Evolutionary conservation across 2,113 vertebrate genomes (phyloP).

Genomic region (Choloepus hoffmanni): DNA sequence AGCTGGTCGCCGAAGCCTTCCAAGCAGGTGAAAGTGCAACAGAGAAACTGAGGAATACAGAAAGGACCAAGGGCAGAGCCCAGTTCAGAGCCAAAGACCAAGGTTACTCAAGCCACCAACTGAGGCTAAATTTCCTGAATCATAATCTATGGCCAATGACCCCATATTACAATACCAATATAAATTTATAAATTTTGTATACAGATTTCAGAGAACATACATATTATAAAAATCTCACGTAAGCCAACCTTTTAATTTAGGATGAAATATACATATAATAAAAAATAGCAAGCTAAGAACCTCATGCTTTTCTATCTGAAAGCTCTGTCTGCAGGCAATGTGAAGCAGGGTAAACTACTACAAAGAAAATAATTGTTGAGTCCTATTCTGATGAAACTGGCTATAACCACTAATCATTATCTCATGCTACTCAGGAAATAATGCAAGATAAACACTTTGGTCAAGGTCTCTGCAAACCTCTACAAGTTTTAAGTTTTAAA

Average conservation of each 20-base stretch:
- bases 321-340: not conserved
- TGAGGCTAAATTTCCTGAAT: not conserved
- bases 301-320: not conserved
- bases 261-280: not conserved
- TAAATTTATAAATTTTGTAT: not conserved
- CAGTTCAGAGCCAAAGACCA: not conserved
- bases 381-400: not conserved
- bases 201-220: slow-evolving; percentile 22
- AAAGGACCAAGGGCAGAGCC: not conserved
- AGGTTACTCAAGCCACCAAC: not conserved
- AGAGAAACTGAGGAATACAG: not conserved
- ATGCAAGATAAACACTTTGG: slow-evolving; percentile 37
- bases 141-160: not conserved
- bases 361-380: not conserved
- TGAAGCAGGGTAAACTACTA: not conserved
- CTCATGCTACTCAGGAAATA: slow-evolving; percentile 48
- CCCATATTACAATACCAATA: not conserved
- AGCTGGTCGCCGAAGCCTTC: not conserved
- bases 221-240: not conserved
- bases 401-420: not conserved
- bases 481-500: slow-evolving; percentile 1
- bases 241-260: not conserved
- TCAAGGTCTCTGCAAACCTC: slow-evolving; percentile 5
- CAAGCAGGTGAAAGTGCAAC: not conserved
- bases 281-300: not conserved